These are phyloP conservation scores for Anguilla marmorata DNA, from an alignment of 2,797 vertebrate species.

Conservation along the genomic window DNA sequence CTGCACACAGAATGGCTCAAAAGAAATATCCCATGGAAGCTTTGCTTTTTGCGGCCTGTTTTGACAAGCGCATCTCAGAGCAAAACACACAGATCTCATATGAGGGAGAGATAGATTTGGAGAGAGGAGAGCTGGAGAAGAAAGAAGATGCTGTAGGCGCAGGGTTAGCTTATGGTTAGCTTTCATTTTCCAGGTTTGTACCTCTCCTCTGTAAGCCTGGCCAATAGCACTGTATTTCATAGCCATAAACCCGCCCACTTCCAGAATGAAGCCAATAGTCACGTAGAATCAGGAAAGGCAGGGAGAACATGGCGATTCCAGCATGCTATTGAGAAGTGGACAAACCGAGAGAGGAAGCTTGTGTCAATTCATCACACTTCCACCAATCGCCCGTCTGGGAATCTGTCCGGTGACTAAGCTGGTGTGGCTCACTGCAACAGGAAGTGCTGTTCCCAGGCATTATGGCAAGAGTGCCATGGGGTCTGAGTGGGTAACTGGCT, in stretches of 20 bases:
- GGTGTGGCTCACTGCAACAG: not conserved
- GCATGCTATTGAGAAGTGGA: too few relatives aligned
- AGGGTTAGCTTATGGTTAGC: not conserved
- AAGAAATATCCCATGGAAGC: too few relatives aligned
- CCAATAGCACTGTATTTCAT: not conserved
- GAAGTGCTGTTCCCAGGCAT: not conserved
- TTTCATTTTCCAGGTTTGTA: too few relatives aligned
- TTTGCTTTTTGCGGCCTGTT: not conserved
- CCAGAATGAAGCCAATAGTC: not conserved
- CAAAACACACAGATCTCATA: not conserved
- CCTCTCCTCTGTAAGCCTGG: too few relatives aligned
- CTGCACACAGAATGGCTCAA: not conserved
- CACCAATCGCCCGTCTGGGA: too few relatives aligned
- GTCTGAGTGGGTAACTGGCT: not conserved
- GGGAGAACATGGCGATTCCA: not conserved
- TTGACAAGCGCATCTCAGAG: not conserved
- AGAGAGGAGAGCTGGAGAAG: not conserved
- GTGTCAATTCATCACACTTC: too few relatives aligned
- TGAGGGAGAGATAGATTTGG: not conserved
- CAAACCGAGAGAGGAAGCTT: too few relatives aligned
- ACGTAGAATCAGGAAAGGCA: not conserved
- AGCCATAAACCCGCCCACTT: not conserved
- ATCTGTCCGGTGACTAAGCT: not conserved
- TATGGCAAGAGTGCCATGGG: not conserved
- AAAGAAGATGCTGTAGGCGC: not conserved